These are phyloP conservation scores for Mastigias papua DNA, from an alignment of 30 jellyfish, hydroid and myxozoan species.

Conservation along the genomic window DNA sequence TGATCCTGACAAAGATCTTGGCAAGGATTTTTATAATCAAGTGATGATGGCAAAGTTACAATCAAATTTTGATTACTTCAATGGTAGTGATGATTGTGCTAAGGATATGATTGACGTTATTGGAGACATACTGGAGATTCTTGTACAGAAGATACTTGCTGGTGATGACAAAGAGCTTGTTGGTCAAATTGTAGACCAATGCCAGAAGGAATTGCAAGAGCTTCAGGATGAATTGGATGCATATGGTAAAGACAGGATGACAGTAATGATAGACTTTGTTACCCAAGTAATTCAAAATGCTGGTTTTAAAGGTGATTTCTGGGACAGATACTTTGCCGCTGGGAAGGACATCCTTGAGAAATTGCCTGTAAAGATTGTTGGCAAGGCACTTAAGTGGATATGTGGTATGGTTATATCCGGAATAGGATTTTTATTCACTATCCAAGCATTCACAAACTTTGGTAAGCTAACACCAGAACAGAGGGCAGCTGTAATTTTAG, in stretches of 20 bases:
- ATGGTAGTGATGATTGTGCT: background rate
- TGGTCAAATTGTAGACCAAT: background rate
- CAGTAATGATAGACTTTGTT: background rate
- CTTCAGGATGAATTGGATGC: background rate
- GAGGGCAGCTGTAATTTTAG: background rate
- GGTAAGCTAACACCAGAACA: background rate
- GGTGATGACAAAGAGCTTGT: background rate
- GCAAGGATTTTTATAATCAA: background rate
- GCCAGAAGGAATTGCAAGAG: background rate
- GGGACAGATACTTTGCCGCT: background rate
- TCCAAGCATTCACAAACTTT: too few relatives aligned
- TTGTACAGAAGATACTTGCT: background rate
- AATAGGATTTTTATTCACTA: too few relatives aligned
- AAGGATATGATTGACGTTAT: background rate
- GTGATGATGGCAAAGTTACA: background rate
- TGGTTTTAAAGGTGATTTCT: background rate
- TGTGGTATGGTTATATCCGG: too few relatives aligned
- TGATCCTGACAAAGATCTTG: background rate
- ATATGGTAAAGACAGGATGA: background rate
- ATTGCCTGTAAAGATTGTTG: background rate
- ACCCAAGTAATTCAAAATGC: background rate
- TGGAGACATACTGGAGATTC: background rate
- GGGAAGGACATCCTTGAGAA: background rate
- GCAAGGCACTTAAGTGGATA: too few relatives aligned
- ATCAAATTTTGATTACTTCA: too few relatives aligned